These are phyloP conservation scores for Babylonia areolata DNA, from an alignment of 1,140 invertebrate genomes.

Conservation along the genomic window DNA sequence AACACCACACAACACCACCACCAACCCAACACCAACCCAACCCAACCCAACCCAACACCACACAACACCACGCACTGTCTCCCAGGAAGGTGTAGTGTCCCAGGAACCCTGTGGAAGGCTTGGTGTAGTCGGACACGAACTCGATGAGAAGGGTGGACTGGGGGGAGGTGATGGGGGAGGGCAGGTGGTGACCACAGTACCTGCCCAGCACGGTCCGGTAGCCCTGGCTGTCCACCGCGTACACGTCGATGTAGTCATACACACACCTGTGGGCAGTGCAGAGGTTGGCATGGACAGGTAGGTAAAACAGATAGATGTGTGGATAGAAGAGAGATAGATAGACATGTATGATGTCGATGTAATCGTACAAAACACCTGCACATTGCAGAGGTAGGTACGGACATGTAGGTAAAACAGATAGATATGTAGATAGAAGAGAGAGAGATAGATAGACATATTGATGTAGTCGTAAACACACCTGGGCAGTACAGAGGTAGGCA, in stretches of 20 bases:
- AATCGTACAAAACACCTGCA: slow-evolving; percentile 66
- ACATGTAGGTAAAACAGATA: too few species aligned
- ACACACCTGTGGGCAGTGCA: slow-evolving; percentile 54
- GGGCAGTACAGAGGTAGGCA: too few species aligned
- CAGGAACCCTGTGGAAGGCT: slow-evolving; percentile 60
- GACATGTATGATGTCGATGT: slow-evolving; percentile 68
- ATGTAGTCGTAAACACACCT: too few species aligned
- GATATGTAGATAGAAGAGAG: too few species aligned
- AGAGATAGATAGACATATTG: too few species aligned
- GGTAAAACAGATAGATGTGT: too few species aligned
- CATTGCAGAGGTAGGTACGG: too few species aligned
- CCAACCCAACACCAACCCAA: not conserved
- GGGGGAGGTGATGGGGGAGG: slow-evolving; percentile 60
- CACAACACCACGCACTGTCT: slow-evolving; percentile 56
- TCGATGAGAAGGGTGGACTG: slow-evolving; percentile 61
- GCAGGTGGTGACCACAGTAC: slow-evolving; percentile 59
- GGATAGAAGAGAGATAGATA: too few species aligned
- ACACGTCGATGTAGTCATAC: slow-evolving; percentile 69
- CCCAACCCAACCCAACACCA: not conserved
- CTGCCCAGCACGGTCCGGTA: slow-evolving; percentile 57
- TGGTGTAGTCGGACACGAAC: slow-evolving; percentile 64
- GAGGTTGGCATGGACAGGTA: too few species aligned
- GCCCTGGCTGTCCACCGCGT: slow-evolving; percentile 55
- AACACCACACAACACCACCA: too few species aligned
- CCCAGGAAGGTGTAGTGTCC: slow-evolving; percentile 65